Percentiles rank a stretch among this genome's conserved stretches.
These are phyloP conservation scores for Notechis scutatus DNA, from an alignment of 2,113 vertebrate species.

Conservation along the genomic window DNA sequence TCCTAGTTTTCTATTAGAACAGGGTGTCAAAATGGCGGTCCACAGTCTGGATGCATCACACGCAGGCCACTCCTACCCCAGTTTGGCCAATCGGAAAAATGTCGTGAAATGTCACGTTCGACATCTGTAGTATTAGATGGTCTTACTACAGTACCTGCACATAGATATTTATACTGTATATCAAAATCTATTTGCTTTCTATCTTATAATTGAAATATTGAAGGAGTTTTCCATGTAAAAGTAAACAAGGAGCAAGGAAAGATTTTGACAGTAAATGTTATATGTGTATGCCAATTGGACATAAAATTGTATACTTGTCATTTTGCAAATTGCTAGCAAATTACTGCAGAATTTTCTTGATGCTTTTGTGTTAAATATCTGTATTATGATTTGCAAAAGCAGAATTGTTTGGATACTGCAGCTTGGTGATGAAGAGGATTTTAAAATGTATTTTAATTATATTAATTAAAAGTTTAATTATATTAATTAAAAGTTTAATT, in stretches of 20 bases:
- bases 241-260: background rate
- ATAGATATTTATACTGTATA: background rate
- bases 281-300: too few species aligned
- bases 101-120: too few species aligned
- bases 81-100: too few species aligned
- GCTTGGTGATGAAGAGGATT: background rate
- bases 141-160: background rate
- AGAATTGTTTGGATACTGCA: background rate
- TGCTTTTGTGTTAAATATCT: background rate
- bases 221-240: background rate
- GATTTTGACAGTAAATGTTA: background rate
- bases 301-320: background rate
- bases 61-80: too few species aligned
- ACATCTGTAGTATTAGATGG: background rate
- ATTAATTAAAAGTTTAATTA: background rate
- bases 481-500: background rate
- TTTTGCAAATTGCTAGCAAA: background rate
- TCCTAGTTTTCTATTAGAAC: background rate
- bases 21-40: too few species aligned
- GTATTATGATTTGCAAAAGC: background rate
- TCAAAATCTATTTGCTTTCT: background rate
- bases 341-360: background rate
- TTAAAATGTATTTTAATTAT: background rate
- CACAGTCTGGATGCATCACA: too few species aligned
- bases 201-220: background rate